Evolutionary conservation across 2,113 vertebrate genomes (phyloP).

Genomic region (Poeciliopsis occidentalis): DNA sequence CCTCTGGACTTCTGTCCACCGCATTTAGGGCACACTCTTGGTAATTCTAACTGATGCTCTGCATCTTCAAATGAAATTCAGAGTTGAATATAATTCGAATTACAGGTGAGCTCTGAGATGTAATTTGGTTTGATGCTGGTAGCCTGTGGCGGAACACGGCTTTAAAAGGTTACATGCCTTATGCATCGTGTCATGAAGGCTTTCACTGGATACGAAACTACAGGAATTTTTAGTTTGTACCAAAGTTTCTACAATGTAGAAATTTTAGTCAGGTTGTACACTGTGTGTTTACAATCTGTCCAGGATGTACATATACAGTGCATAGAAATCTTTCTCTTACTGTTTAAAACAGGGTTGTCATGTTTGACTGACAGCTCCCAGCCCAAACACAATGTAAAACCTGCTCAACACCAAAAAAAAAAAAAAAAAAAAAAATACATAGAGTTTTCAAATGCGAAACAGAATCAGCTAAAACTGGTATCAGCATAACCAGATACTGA

Average conservation of each 20-base stretch:
- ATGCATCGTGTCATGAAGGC: constrained; percentile 23
- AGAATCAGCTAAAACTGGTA: no score
- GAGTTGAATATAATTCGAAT: constrained; percentile 6
- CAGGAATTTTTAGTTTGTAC: background rate
- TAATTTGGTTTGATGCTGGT: constrained; percentile 14
- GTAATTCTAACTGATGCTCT: constrained; percentile 17
- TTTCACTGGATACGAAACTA: background rate
- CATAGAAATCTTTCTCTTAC: background rate
- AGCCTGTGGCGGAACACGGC: background rate
- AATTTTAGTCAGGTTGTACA: background rate
- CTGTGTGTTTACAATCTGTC: no score
- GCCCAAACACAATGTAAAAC: no score
- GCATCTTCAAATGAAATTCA: constrained; percentile 22
- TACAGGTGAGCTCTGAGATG: constrained; percentile 6
- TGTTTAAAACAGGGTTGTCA: background rate
- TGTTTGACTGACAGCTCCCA: no score
- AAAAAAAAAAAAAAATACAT: no score
- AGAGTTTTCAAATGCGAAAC: no score
- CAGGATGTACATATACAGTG: background rate
- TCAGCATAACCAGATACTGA: background rate
- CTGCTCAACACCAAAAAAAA: no score
- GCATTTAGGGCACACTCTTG: constrained; percentile 3
- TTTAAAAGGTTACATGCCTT: constrained; percentile 21
- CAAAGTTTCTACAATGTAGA: no score
- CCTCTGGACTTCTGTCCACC: background rate